Evolutionary conservation across 2,888 invertebrate species (phyloP), one percentile per base, ranked within the genome.

Genomic region (Amaurobius ferox): DNA sequence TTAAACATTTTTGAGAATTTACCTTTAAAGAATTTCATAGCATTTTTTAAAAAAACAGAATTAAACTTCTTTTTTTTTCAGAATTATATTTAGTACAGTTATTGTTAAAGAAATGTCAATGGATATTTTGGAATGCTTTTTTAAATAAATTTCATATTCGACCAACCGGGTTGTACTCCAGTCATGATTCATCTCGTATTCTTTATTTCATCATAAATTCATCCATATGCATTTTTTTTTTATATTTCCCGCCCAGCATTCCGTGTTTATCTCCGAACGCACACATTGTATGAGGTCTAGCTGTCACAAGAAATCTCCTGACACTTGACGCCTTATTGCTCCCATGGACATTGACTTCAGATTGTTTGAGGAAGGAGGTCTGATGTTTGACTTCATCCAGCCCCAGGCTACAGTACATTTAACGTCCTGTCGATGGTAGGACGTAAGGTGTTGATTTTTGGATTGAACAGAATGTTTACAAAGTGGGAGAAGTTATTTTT

Each of bases 271-370:
- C 55, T 23, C 2, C 23, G 55, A 55, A 55, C 55, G 23, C 55
- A 55, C 55, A 23, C 55, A 55, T 55, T 76, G 66, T 79, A 79
- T 79, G 72, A 79, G 72, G 72, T 72, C 32, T 35, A 70, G n/a
- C 28, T 66, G 32, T n/a, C 29, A 30, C 64, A 71, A 64, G 35
- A 55, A 28, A 62, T 19, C 28, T 61, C 55, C 32, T 44, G 40
- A 71, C 40, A 40, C 68, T 32, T 68, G 68, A 66, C 30, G 55
- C 30, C 64, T 79, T 79, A 79, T 79, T 79, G 79, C 79, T 73
- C 66, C 72, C 55, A 73, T 48, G 66, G 79, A 79, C 79, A 79
- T 73, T 79, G 79, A 79, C 72, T 39, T 67, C 11, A 67, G 29
- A 35, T 67, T 79, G 79, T 79, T 79, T 79, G 79, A 71, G 32